Base-by-base conservation (phyloP, 2,888 invertebrate species). In the Drosophila meridionalis region DNA sequence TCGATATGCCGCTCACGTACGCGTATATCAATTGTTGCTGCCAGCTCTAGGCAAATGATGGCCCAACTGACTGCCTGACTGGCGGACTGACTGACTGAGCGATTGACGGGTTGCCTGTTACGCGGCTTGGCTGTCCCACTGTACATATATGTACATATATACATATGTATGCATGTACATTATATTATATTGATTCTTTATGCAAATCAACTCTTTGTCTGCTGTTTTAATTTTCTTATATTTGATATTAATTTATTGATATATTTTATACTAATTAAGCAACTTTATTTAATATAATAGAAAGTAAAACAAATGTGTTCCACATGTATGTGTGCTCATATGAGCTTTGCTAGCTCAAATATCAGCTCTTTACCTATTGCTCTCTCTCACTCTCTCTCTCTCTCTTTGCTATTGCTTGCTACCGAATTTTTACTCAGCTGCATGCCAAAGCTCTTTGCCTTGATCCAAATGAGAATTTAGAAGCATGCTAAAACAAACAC, bases 21-120 rank as follows among this genome's bases (percentile, higher is more conserved):
- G 87, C 76, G 80, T 77, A 89, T 89, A 89, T 89, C 89, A 89
- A 89, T 89, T 90, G 87, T 90, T 90, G 86, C 83, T 87, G 78
- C 78, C 79, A 84, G 78, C 73, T 69, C 75, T 73, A 82, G 82
- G 82, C 84, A 83, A 87, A 85, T 85, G 77, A 81, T 76, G 87
- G 79, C 57, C 71, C 67, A 73, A 82, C 76, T 73, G 20, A 20
- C 20, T 76, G 67, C 28, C 69, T 61, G 71, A 45, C 52, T 11
- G 64, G 30, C 72, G 52, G 70, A 52, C 70, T 63, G 80, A 52
- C 64, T 71, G 68, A 52, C 64, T 71, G 73, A 61, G 55, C 56
- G 87, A 83, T 73, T 83, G 83, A 83, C 87, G 78, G 80, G 82
- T 86, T 83, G 80, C 40, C 73, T 48, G 79, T 59, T 45, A 61